A percentile compares a stretch with the other conserved stretches of the same genome.
phyloP scores from a whole-genome alignment of 2,888 invertebrate genomes.

The Cheilosia scutellata region DNA sequence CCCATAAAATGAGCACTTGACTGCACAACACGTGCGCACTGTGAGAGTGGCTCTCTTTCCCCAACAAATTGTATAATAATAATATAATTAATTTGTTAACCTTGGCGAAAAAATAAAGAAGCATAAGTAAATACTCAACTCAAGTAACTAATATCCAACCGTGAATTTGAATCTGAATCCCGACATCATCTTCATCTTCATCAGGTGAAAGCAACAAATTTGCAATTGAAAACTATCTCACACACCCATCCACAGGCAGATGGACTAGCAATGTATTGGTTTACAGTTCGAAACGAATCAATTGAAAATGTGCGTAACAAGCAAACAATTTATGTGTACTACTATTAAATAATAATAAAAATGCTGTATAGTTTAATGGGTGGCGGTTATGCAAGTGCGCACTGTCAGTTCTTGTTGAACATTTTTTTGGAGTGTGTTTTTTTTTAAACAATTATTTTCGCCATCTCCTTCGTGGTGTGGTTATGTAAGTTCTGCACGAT shows the following conservation, averaged over 20 bases:
- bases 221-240: constrained; percentile 5
- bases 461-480: constrained; percentile 16
- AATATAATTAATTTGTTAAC: constrained; percentile 45
- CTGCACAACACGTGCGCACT: background rate
- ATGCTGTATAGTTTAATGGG: constrained; percentile 28
- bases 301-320: constrained; percentile 39
- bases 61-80: constrained; percentile 2
- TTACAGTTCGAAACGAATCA: constrained; percentile 4
- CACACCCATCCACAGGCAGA: background rate
- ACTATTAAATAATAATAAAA: constrained; percentile 42
- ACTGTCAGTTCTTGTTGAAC: constrained; percentile 50
- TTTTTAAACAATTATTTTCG: constrained; percentile 50
- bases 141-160: background rate
- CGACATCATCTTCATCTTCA: background rate
- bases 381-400: constrained; percentile 47
- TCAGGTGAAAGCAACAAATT: constrained; percentile 36
- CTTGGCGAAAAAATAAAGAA: constrained; percentile 12
- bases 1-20: constrained; percentile 19
- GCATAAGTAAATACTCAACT: background rate
- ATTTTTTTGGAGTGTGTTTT: constrained; percentile 17
- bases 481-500: constrained; percentile 32
- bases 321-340: constrained; percentile 22
- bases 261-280: background rate
- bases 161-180: constrained; percentile 14
- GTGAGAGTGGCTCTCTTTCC: background rate